Evolutionary conservation across 2,113 vertebrate genomes (phyloP), one percentile per base, ranked within the genome.

Genomic region (Procavia capensis): DNA sequence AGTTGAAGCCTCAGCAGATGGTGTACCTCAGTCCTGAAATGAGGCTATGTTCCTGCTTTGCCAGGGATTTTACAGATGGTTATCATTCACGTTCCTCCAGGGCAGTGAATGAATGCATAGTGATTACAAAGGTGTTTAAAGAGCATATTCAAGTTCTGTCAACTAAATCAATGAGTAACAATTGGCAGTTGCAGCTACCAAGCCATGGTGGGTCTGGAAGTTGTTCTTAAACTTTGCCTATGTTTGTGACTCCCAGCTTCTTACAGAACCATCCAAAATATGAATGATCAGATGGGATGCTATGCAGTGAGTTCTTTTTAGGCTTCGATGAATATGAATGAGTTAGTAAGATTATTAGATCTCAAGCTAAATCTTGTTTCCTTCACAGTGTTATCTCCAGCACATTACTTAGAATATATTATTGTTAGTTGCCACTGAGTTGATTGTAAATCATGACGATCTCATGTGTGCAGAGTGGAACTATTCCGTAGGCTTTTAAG

Each of bases 1-100:
- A 68, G 9, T 79, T 95, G 75, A 95, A 86, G 63, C 45, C 54
- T 90, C 81, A 63, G 85, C 90, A 97, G 95, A 97, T 96, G 96
- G 88, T 76, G 61, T 88, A 45, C n/a, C 47, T 79, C 81, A 39
- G 92, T 81, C 61, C 82, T 96, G 92, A 92, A 90, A 82, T 90
- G 78, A 90, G 54, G 95, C 88, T 97, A 31, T 20, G 85, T 72
- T 83, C 50, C 59, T 93, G 85, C 68, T 81, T 68, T 83, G 50
- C 76, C 88, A 95, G 68, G 22, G 85, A 82, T 34, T 50, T 96
- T 93, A 91, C 95, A 95, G 90, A 96, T 94, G 68, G 85, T 45
- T 82, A 45, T 70, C 94, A 84, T 59, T 88, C 79, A 68, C 84
- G 81, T 79, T 81, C 70, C 92, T 92, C 81, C 72, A 93, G 90